Evolutionary conservation across 2,888 invertebrate species (phyloP), one percentile per base, ranked within the genome.

Genomic region (Alloscopus bannaensis): DNA sequence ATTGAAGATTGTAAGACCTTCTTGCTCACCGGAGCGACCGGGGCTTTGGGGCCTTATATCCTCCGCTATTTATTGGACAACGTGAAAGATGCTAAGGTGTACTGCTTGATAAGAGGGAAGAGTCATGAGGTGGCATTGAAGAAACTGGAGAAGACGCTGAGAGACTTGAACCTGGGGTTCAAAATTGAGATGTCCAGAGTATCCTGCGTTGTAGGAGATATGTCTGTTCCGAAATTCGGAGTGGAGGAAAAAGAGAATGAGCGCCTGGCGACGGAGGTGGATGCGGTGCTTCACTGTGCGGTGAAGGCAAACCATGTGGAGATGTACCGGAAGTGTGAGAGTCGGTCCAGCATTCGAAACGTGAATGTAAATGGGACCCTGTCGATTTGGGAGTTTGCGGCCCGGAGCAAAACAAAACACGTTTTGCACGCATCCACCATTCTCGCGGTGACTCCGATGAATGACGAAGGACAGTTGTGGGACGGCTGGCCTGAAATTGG

Each of bases 321-420:
- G 24, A 6, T 24, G 3, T 84, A 84, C 59, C n/a, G 42, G 2
- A 79, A 83, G 24, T 57, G n/a, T 16, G 6, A 26, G 1, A 2
- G 13, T 28, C 18, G 26, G 1, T 16, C 29, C 20, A 45, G 22
- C 22, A 36, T 31, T 3, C 50, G 66, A 2, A 31, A 6, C 11
- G 66, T 66, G 20, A 66, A 66, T 31, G 50, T 66, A 8, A 8
- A 36, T 22, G 66, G 66, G 36, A 50, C 42, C 0, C 2, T 26
- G 0, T 6, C 22, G 0, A 52, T 66, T 13, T 40, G 50, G 36
- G 66, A 66, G 24, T 66, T 66, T 52, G 50, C 36, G 4, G 13
- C 13, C 2, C 29, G 22, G 3, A 13, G 20, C 2, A 50, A 31
- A n/a, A 66, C 66, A 31, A 66, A 66, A 28, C 66, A 66, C 20